Evolutionary conservation across 2,888 invertebrate genomes (phyloP).

Genomic region (Pseudococcus viburni): DNA sequence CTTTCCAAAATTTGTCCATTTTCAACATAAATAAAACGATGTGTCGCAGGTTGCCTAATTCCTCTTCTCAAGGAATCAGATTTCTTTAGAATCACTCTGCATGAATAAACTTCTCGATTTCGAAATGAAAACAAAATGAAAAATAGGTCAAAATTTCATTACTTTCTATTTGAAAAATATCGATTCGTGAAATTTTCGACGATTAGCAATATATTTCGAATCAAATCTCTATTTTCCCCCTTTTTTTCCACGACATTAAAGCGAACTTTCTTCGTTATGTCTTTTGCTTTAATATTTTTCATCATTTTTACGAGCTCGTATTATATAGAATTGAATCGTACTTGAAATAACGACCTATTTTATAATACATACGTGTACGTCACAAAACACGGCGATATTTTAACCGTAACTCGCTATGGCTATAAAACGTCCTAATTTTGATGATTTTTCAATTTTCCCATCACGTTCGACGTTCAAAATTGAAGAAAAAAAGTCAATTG

Average conservation of each 20-base stretch:
- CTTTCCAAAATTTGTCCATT: no score
- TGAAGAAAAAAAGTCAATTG: not conserved
- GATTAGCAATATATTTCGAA: not conserved
- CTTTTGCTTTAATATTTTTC: not conserved
- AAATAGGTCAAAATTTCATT: no score
- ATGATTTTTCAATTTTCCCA: conserved; percentile 44
- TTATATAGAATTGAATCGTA: not conserved
- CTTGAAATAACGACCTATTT: conserved; percentile 34
- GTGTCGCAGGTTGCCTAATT: no score
- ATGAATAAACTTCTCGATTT: no score
- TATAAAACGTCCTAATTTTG: conserved; percentile 29
- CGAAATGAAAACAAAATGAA: no score
- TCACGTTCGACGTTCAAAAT: conserved; percentile 9
- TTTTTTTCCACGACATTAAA: not conserved
- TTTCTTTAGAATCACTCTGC: no score
- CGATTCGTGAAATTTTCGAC: not conserved
- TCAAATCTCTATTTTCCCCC: not conserved
- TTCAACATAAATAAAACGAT: no score
- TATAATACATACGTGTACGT: conserved; percentile 33
- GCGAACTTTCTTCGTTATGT: not conserved
- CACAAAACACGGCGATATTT: conserved; percentile 43
- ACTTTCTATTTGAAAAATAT: not conserved
- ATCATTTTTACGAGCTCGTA: not conserved
- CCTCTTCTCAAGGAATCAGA: no score
- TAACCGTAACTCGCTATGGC: conserved; percentile 23